phyloP scores from a whole-genome alignment of 1,140 invertebrate species.

The Agraylea sexmaculata region DNA sequence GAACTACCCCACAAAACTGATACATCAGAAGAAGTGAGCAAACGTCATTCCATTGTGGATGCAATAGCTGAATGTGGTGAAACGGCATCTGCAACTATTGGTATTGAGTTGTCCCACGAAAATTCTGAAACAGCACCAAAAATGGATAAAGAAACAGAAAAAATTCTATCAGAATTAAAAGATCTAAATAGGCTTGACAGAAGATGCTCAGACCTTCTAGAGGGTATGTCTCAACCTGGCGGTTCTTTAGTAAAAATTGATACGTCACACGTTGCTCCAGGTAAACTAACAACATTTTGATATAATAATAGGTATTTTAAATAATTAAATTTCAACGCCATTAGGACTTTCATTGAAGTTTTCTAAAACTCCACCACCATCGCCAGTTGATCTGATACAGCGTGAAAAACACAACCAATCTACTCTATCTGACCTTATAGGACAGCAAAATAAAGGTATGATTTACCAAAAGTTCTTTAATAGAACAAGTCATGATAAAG shows the following conservation, averaged over 20 bases:
- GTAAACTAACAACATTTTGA: conserved; percentile 25
- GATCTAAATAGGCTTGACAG: conserved; percentile 30
- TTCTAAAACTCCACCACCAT: conserved; percentile 39
- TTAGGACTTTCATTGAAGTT: conserved; percentile 37
- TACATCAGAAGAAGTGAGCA: too few species aligned
- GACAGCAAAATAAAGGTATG: conserved; percentile 36
- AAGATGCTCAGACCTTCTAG: conserved; percentile 38
- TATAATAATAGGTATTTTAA: too few species aligned
- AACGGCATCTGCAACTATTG: too few species aligned
- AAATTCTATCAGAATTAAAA: conserved; percentile 32
- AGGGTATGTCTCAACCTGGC: conserved; percentile 34
- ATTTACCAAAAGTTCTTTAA: not conserved
- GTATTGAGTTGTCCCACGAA: too few species aligned
- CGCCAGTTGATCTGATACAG: conserved; percentile 36
- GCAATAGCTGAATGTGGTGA: too few species aligned
- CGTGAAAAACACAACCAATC: conserved; percentile 26
- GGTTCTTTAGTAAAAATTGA: conserved; percentile 37
- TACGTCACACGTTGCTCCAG: conserved; percentile 37
- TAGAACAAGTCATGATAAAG: too few species aligned
- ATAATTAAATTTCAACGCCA: too few species aligned
- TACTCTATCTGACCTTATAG: conserved; percentile 27
- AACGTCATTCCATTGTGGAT: too few species aligned
- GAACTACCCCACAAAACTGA: too few species aligned
- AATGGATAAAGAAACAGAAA: conserved; percentile 24
- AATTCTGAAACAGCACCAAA: too few species aligned